Conservation (phyloP, 2,797 vertebrate species). For the Stomatorhinus walkeri region DNA sequence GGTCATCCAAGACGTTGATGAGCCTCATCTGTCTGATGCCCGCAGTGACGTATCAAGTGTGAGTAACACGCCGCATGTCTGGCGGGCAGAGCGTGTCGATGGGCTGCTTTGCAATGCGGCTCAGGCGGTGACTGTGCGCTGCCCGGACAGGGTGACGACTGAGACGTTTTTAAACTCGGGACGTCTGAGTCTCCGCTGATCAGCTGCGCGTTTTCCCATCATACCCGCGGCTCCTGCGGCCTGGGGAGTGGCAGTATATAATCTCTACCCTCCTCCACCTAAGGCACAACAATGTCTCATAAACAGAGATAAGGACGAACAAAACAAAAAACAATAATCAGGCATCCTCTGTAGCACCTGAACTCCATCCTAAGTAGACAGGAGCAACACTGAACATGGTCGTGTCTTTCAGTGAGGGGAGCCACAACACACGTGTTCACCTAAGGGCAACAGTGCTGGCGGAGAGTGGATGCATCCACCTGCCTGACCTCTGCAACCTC, state of each 20-base stretch:
- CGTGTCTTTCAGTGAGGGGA: background rate
- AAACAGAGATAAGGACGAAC: constrained; percentile 32
- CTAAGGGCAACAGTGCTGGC: constrained; percentile 30
- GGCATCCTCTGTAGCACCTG: constrained; percentile 18
- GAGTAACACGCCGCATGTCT: background rate
- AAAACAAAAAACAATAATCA: constrained; percentile 49
- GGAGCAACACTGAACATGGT: background rate
- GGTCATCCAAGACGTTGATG: background rate
- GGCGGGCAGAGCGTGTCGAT: background rate
- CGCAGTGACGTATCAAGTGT: background rate
- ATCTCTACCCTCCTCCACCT: constrained; percentile 50
- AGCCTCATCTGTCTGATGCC: background rate
- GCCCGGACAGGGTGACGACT: no score
- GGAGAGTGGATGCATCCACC: background rate
- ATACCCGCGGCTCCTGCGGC: background rate
- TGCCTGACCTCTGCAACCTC: background rate
- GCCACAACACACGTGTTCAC: constrained; percentile 13
- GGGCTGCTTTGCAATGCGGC: background rate
- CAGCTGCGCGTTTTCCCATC: background rate
- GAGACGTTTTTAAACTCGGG: background rate
- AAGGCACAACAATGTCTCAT: constrained; percentile 59
- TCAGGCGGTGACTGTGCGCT: background rate
- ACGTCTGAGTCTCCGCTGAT: background rate
- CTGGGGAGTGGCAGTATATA: constrained; percentile 22
- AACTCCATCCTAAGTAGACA: background rate